These are phyloP conservation scores for Acinonyx jubatus DNA, from an alignment of 2,113 vertebrate genomes.

Conservation along the genomic window DNA sequence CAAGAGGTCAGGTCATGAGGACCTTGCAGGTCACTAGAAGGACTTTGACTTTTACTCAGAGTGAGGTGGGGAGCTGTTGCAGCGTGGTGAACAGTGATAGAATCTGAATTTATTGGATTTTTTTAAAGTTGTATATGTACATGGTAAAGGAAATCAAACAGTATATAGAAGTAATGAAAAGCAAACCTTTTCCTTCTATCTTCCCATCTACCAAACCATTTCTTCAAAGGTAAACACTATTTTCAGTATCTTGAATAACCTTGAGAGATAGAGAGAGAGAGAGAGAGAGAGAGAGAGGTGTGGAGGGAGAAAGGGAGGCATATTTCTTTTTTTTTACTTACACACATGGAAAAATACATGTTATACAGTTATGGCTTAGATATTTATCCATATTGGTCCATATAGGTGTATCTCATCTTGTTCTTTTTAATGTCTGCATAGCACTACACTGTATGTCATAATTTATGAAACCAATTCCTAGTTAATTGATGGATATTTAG, in stretches of 20 bases:
- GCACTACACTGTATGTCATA: not conserved
- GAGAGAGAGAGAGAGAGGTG: not conserved
- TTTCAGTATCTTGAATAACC: slow-evolving; percentile 32
- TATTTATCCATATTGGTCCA: not conserved
- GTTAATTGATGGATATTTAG: not conserved
- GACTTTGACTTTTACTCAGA: not conserved
- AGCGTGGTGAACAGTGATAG: not conserved
- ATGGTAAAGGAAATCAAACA: slow-evolving; percentile 21
- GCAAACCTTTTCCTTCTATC: not conserved
- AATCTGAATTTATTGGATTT: not conserved
- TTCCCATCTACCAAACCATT: not conserved
- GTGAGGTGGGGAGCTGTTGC: not conserved
- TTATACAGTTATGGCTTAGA: slow-evolving; percentile 39
- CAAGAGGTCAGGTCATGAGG: not conserved
- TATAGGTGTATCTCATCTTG: not conserved
- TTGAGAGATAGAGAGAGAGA: not conserved
- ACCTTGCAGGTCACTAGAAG: not conserved
- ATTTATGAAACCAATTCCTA: slow-evolving; percentile 1
- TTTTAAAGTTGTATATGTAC: not conserved
- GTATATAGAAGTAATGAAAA: slow-evolving; percentile 11
- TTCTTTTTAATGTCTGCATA: not conserved
- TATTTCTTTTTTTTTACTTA: slow-evolving; percentile 35
- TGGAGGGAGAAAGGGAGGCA: not conserved
- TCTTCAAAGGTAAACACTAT: slow-evolving; percentile 19
- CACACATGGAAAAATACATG: slow-evolving; percentile 14